phyloP scores from a whole-genome alignment of 92 coral and sea anemone genomes.

The Paragorgia papillata region DNA sequence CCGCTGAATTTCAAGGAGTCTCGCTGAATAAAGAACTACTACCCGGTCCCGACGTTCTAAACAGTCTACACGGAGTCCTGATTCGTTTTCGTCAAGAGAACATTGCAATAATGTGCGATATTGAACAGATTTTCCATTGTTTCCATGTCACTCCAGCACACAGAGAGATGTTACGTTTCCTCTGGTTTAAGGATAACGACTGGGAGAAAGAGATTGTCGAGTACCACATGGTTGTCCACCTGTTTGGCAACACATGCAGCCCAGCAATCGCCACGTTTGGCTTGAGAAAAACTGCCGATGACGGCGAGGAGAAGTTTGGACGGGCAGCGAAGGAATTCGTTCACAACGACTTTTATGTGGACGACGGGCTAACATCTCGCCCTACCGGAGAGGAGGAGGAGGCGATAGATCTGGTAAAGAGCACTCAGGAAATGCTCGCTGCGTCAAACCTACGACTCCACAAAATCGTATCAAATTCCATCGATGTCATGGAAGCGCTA shows the following conservation, averaged over 20 bases:
- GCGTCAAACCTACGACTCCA: constrained; percentile 41
- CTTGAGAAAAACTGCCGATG: constrained; percentile 37
- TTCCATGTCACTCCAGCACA: constrained; percentile 31
- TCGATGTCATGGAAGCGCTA: constrained; percentile 54
- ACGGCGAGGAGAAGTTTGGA: constrained; percentile 16
- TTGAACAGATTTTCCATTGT: constrained; percentile 43
- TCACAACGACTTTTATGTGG: constrained; percentile 23
- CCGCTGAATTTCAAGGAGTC: no score
- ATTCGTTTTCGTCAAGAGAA: constrained; percentile 12
- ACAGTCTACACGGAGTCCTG: no score
- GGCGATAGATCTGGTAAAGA: constrained; percentile 33
- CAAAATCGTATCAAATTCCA: constrained; percentile 50
- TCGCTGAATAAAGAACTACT: no score
- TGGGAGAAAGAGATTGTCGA: background rate
- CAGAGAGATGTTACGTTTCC: constrained; percentile 37
- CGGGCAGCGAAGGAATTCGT: constrained; percentile 24
- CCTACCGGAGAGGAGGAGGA: background rate
- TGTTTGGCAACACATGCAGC: background rate
- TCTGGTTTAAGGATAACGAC: constrained; percentile 46
- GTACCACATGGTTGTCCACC: background rate
- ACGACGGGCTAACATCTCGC: constrained; percentile 29
- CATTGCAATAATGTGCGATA: constrained; percentile 40
- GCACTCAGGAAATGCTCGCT: constrained; percentile 39
- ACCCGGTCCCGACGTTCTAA: no score
- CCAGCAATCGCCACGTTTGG: constrained; percentile 49